phyloP scores from a whole-genome alignment of 2,888 invertebrate genomes.

The Sphaerophoria taeniata region DNA sequence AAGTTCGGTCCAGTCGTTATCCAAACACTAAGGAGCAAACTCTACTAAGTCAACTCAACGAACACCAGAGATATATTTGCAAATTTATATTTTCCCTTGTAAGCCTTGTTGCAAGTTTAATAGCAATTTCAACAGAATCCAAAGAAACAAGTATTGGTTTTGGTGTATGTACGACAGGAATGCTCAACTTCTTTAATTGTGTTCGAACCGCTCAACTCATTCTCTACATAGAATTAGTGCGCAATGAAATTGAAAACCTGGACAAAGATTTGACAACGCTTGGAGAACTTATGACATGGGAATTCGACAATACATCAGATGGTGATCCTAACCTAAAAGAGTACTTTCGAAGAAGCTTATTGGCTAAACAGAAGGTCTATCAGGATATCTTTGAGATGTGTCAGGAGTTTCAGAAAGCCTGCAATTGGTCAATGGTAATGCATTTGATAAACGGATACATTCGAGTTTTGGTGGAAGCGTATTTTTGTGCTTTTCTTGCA shows the following conservation, averaged over 20 bases:
- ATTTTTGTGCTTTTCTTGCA: conserved; percentile 73
- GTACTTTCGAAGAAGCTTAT: conserved; percentile 76
- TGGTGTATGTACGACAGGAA: background rate
- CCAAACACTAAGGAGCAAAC: background rate
- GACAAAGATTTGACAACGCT: conserved; percentile 76
- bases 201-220: conserved; percentile 42
- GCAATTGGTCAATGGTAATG: conserved; percentile 77
- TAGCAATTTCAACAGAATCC: background rate
- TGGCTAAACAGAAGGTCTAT: conserved; percentile 77
- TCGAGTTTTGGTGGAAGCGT: conserved; percentile 78
- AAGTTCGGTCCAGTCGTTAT: conserved; percentile 35
- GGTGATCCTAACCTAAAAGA: conserved; percentile 14
- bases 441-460: conserved; percentile 77
- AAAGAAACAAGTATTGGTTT: background rate
- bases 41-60: conserved; percentile 18
- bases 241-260: conserved; percentile 76
- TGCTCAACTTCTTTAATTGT: background rate
- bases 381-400: conserved; percentile 77
- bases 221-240: conserved; percentile 75
- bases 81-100: background rate
- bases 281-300: no score
- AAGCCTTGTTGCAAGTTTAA: background rate
- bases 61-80: conserved; percentile 21
- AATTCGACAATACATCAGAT: no score
- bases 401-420: conserved; percentile 76